Evolutionary conservation across 2,113 vertebrate species (phyloP).

Genomic region (Mellivora capensis): DNA sequence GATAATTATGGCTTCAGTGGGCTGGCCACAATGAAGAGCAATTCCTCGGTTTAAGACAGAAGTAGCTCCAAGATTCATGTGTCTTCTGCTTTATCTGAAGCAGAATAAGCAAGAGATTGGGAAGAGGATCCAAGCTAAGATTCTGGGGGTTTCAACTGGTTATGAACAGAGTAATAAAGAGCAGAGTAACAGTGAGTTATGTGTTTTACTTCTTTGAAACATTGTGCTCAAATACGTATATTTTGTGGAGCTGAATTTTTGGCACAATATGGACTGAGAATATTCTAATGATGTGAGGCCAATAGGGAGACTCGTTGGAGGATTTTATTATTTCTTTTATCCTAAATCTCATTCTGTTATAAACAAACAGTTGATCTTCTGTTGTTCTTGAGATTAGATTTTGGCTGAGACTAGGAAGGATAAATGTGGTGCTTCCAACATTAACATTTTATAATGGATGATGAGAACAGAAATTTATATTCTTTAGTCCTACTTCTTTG

Average conservation of each 20-base stretch:
- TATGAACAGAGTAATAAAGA: not conserved
- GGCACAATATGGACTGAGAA: accelerated
- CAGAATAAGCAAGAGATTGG: not conserved
- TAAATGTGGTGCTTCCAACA: not conserved
- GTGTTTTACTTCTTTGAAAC: not conserved
- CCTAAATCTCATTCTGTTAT: not conserved
- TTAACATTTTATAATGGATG: not conserved
- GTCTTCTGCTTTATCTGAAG: not conserved
- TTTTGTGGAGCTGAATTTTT: not conserved
- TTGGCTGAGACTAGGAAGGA: not conserved
- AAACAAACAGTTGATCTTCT: not conserved
- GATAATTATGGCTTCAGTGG: not conserved
- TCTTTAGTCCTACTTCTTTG: not conserved
- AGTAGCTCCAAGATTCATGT: not conserved
- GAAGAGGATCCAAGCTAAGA: not conserved
- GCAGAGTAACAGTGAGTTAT: not conserved
- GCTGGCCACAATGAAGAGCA: not conserved
- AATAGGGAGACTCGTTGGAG: not conserved
- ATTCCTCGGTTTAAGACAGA: not conserved
- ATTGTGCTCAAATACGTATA: not conserved
- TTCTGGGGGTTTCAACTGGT: not conserved
- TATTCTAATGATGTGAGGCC: not conserved
- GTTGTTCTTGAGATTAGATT: not conserved
- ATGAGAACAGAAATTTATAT: not conserved
- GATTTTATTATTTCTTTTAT: not conserved